Percentiles rank a stretch among this genome's conserved stretches.
These are phyloP conservation scores for Oscheius myriophilus DNA, from an alignment of 2,888 invertebrate genomes.

Conservation along the genomic window DNA sequence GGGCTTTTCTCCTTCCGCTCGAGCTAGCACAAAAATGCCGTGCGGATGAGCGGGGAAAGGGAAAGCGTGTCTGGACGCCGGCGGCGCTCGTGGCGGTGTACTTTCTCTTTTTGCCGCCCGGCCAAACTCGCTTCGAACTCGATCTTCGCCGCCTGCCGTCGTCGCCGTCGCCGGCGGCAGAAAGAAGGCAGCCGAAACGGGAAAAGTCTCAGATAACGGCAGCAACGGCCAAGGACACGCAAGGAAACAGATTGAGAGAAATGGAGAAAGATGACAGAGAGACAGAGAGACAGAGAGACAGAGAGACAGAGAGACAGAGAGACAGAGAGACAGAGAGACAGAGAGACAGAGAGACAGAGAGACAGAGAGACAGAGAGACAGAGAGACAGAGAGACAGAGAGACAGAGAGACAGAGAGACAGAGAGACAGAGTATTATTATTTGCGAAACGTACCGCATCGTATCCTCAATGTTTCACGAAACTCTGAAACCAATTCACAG, in stretches of 20 bases:
- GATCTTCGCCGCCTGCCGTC: conserved; percentile 18
- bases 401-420: neutral
- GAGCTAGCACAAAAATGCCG: neutral
- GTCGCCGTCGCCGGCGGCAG: conserved; percentile 5
- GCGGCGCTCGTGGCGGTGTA: conserved; percentile 16
- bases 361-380: neutral
- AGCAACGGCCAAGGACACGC: conserved; percentile 13
- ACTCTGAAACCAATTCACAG: too few relatives aligned
- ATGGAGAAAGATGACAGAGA: neutral
- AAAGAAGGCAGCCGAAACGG: neutral
- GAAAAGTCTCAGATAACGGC: conserved; percentile 19
- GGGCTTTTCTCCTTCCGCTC: neutral
- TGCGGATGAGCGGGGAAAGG: conserved; percentile 6
- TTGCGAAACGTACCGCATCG: too few relatives aligned
- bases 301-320: neutral
- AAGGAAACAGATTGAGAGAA: neutral
- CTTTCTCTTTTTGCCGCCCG: conserved; percentile 25
- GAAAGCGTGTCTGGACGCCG: conserved; percentile 6
- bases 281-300: neutral
- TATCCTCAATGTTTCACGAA: too few relatives aligned
- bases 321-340: neutral
- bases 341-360: neutral
- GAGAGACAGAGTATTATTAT: too few relatives aligned
- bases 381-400: neutral
- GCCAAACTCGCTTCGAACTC: conserved; percentile 29